Conservation (phyloP, 2,888 invertebrate species). For the Agapostemon virescens region DNA sequence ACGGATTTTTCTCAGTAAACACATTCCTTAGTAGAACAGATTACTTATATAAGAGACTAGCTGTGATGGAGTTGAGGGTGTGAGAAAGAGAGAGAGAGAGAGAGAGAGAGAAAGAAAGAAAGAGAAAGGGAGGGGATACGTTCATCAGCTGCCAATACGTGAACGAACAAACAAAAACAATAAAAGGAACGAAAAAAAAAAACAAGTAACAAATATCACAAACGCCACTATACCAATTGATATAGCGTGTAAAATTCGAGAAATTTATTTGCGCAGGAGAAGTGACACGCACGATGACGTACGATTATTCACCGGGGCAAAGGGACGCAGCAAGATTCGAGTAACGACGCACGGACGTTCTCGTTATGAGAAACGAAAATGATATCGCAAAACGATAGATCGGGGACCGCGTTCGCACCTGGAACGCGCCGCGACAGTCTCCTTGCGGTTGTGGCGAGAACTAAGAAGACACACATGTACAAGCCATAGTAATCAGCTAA, state of each 20-base stretch:
- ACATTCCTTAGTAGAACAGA: slow-evolving; percentile 70
- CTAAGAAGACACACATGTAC: slow-evolving; percentile 27
- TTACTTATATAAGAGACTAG: slow-evolving; percentile 69
- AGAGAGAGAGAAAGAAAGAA: too few relatives aligned
- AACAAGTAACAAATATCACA: too few relatives aligned
- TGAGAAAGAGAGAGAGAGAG: too few relatives aligned
- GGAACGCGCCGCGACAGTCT: neutral
- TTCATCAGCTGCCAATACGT: slow-evolving; percentile 62
- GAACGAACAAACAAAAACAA: slow-evolving; percentile 37
- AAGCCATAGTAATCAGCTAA: slow-evolving; percentile 60
- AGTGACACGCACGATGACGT: slow-evolving; percentile 71
- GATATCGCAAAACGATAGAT: neutral
- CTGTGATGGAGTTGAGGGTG: slow-evolving; percentile 71
- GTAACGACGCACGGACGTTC: slow-evolving; percentile 62
- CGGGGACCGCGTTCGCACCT: neutral
- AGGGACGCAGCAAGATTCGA: slow-evolving; percentile 60
- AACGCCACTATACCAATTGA: slow-evolving; percentile 55
- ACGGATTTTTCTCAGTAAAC: slow-evolving; percentile 64
- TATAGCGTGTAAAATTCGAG: slow-evolving; percentile 72
- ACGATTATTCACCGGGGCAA: slow-evolving; percentile 69
- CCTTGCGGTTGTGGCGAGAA: slow-evolving; percentile 4
- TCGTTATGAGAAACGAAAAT: slow-evolving; percentile 41
- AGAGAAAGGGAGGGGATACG: too few relatives aligned
- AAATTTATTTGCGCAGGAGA: slow-evolving; percentile 77
- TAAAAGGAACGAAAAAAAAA: too few relatives aligned